phyloP scores from a whole-genome alignment of 1,140 invertebrate species.

The Lysiphlebus fabarum region DNA sequence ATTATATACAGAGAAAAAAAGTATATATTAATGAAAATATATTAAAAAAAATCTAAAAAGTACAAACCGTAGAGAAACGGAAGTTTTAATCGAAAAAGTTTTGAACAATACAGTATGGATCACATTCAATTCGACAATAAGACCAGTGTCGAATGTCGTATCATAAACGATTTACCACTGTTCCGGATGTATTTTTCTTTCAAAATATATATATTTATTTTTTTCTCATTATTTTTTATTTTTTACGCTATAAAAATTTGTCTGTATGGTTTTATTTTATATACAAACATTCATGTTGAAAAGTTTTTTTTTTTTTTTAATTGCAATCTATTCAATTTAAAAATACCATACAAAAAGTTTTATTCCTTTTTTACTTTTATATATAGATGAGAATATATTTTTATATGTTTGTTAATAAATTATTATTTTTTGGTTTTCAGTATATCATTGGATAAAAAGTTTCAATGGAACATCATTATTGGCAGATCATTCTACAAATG shows the following conservation, averaged over 20 bases:
- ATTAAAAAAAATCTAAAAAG: neutral
- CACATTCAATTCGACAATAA: conserved; percentile 12
- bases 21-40: neutral
- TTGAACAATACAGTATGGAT: conserved; percentile 27
- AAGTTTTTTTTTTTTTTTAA: too few relatives aligned
- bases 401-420: too few relatives aligned
- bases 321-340: too few relatives aligned
- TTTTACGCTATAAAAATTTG: neutral
- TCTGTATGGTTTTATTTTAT: too few relatives aligned
- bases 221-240: neutral
- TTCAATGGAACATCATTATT: too few relatives aligned
- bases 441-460: too few relatives aligned
- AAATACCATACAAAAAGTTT: too few relatives aligned
- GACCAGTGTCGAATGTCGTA: neutral
- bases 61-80: neutral
- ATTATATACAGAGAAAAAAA: neutral
- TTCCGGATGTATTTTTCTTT: neutral
- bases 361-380: too few relatives aligned
- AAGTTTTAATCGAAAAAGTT: conserved; percentile 32
- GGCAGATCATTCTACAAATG: too few relatives aligned
- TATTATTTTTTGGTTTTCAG: too few relatives aligned
- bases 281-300: too few relatives aligned
- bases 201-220: neutral
- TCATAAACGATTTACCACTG: conserved; percentile 1
- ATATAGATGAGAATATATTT: too few relatives aligned